Conservation (phyloP, 2,888 invertebrate species). For the Dolichopus griseipennis region DNA sequence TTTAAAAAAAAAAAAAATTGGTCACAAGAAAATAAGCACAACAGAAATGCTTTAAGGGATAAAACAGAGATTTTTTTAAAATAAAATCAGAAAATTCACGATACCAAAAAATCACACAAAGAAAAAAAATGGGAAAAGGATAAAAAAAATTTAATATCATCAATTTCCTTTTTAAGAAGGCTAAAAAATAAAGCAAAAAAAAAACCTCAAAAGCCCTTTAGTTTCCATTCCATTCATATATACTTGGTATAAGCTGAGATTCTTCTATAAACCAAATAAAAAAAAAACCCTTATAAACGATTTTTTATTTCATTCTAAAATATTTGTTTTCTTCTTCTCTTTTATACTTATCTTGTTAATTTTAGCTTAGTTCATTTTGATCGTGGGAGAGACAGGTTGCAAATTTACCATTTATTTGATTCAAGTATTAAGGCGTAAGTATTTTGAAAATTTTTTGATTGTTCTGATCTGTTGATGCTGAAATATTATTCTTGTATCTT, state of each 20-base stretch:
- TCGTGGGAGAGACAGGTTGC: constrained; percentile 2
- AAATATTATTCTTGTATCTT: no score
- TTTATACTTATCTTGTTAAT: background rate
- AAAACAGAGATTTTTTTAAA: background rate
- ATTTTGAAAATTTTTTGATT: constrained; percentile 1
- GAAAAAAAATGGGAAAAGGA: no score
- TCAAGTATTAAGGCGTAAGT: constrained; percentile 1
- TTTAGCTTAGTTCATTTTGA: background rate
- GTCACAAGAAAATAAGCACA: no score
- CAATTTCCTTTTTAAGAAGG: constrained; percentile 16
- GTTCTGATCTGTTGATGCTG: background rate
- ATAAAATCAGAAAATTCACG: background rate
- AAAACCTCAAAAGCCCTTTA: background rate
- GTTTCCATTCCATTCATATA: constrained; percentile 11
- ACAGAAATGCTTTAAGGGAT: background rate
- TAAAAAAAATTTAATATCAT: background rate
- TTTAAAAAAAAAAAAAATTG: background rate
- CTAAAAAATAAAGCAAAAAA: background rate
- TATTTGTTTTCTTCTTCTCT: background rate
- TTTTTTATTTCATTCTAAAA: background rate
- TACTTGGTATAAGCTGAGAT: constrained; percentile 8
- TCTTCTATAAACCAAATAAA: background rate
- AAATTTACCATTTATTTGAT: background rate
- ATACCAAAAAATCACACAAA: background rate
- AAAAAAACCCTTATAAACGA: background rate